Percentiles rank a stretch among this genome's conserved stretches.
phyloP scores from a whole-genome alignment of 1,140 invertebrate species.

The Lepidurus couesii region DNA sequence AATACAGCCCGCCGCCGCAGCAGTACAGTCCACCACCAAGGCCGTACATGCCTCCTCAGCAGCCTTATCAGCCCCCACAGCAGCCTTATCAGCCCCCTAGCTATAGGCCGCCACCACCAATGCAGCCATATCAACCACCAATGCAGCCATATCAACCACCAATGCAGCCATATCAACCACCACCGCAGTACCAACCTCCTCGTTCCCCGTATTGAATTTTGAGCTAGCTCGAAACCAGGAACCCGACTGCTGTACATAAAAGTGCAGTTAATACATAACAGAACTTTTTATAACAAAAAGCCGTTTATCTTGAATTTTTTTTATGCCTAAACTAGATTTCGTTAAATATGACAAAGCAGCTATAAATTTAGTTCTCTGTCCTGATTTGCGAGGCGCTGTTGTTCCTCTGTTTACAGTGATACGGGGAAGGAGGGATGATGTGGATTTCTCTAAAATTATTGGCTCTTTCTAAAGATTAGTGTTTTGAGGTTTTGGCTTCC shows the following conservation, averaged over 20 bases:
- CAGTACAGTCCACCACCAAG: not conserved
- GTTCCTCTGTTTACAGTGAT: not conserved
- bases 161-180: not conserved
- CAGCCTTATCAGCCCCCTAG: not conserved
- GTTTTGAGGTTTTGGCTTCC: slow-evolving; percentile 22
- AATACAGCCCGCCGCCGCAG: not conserved
- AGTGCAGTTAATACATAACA: not conserved
- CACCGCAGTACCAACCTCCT: not conserved
- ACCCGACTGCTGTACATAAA: not conserved
- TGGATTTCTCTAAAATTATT: slow-evolving; percentile 25
- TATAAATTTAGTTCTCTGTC: not conserved
- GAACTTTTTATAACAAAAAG: not conserved
- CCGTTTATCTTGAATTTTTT: too few species aligned
- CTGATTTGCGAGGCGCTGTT: not conserved
- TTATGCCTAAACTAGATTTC: too few species aligned
- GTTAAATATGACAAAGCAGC: too few species aligned
- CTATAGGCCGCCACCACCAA: not conserved
- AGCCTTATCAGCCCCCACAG: not conserved
- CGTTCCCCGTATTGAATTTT: not conserved
- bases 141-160: not conserved
- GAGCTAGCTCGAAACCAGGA: not conserved
- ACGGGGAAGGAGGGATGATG: not conserved
- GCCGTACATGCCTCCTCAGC: not conserved
- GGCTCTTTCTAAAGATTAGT: not conserved
- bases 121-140: not conserved